Base-by-base conservation (phyloP, 2,888 invertebrate species). In the Sinotaia quadrata region DNA sequence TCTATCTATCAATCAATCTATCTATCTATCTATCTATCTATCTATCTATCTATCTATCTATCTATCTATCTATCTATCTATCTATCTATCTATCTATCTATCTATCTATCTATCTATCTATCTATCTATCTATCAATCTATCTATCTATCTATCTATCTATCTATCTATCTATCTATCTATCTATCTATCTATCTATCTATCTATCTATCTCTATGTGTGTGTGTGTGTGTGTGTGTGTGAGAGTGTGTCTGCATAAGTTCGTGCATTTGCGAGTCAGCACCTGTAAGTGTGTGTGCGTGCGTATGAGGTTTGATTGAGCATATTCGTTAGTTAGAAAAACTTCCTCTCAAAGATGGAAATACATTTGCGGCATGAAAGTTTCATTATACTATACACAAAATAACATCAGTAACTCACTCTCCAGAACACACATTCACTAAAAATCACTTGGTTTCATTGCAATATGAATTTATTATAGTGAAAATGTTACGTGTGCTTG, bases 231-330 rank as follows among this genome's bases (percentile, higher is more conserved):
- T 24, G 52, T 52, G 52, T 24, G 52, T 52, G 52, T 24, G 52
- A 29, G 52, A 8, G 52, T 52, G 52, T 52, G 52, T 24, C 29
- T 52, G 52, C 18, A 31, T 52, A 31, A 8, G 52, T 52, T 27
- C 27, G 52, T 24, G 52, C 27, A 31, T 52, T 15, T 27, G 29
- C 52, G 52, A 29, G 52, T 31, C 29, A 29, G 52, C 52, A 31
- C 31, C 29, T 52, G 24, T 52, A 31, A 29, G 52, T 24, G 52
- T 52, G 52, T 52, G 52, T 10, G 52, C 29, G 52, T 52, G 52
- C 18, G 52, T 21, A 31, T 52, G 27, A 10, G 10, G 41, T 41
- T 18, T 12, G 10, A 41, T 41, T 18, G 41, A 18, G 41, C 41
- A 41, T n/a, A n/a, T n/a, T n/a, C n/a, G n/a, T n/a, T n/a, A n/a